Base-by-base conservation (phyloP, 30 jellyfish, hydroid and myxozoan species). In the Hydractinia echinata region DNA sequence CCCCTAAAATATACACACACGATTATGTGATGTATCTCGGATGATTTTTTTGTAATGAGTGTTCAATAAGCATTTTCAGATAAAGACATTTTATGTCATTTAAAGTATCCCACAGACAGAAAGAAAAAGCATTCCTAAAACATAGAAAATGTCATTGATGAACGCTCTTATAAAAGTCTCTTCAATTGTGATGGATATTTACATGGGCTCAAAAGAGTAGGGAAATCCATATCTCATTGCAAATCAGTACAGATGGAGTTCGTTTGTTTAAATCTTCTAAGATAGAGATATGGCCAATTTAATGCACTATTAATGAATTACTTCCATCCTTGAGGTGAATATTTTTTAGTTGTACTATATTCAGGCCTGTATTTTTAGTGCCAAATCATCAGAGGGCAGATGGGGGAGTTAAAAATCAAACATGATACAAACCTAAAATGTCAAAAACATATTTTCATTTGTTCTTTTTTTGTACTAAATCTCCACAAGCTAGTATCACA, bases 101-200 rank as follows among this genome's bases (percentile, higher is more conserved):
- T 67, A 48, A 67, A 48, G 44, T 67, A 67, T 20, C 77, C 77
- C 13, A 67, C 8, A 10, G 13, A 13, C 13, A 67, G 77, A 67
- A 19, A 9, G 48, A 67, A 67, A 20, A 67, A 13, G 77, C 14
- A 67, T 67, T 10, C 13, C 8, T 8, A 67, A 13, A 67, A 67
- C 19, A 67, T 67, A 8, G 77, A 67, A 67, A 48, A 67, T 20
- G 19, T 67, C 77, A 67, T 67, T 67, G 77, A 67, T 67, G 77
- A 48, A 67, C 44, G 19, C 10, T 9, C 19, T 67, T 67, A 67
- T 48, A 67, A 67, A 67, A 67, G 19, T 13, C 77, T 9, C 48
- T 67, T 67, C 19, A 48, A 48, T 67, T 67, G 10, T 9, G 77
- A 67, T 67, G 77, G 77, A 8, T 67, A 9, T 67, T 19, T 67